phyloP scores from a whole-genome alignment of 2,888 invertebrate species.

The Phortica okadai region DNA sequence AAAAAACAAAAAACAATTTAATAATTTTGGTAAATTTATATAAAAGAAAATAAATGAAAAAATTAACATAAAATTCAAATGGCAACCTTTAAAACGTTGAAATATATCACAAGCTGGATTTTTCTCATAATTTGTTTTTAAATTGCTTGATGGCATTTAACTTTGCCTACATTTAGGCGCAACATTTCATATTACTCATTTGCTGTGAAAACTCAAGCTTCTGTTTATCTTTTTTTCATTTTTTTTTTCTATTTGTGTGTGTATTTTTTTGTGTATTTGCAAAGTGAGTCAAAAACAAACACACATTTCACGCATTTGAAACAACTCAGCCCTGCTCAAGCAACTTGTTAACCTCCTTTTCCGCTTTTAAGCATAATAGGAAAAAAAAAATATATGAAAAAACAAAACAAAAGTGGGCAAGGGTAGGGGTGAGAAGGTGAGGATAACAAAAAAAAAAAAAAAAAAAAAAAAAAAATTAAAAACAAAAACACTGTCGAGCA shows the following conservation, averaged over 20 bases:
- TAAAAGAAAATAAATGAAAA: neutral
- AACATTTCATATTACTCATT: neutral
- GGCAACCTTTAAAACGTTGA: constrained; percentile 4
- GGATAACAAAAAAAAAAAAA: neutral
- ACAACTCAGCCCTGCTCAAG: constrained; percentile 33
- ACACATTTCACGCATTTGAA: constrained; percentile 16
- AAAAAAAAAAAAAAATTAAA: neutral
- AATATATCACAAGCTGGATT: neutral
- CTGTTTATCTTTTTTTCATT: constrained; percentile 30
- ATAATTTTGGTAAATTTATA: no score
- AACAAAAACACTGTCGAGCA: neutral
- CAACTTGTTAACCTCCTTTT: constrained; percentile 67
- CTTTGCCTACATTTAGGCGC: constrained; percentile 44
- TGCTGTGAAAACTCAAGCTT: neutral
- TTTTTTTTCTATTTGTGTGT: constrained; percentile 43
- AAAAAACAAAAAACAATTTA: no score
- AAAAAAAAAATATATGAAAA: neutral
- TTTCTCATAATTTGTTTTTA: constrained; percentile 5
- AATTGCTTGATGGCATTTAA: constrained; percentile 19
- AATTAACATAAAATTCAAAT: neutral
- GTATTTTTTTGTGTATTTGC: constrained; percentile 30
- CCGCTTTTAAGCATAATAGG: neutral
- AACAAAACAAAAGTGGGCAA: neutral
- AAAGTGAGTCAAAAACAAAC: constrained; percentile 33
- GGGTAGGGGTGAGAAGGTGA: neutral